These are phyloP conservation scores for Thinocorus orbignyianus DNA, from an alignment of 2,113 vertebrate genomes.

Conservation along the genomic window DNA sequence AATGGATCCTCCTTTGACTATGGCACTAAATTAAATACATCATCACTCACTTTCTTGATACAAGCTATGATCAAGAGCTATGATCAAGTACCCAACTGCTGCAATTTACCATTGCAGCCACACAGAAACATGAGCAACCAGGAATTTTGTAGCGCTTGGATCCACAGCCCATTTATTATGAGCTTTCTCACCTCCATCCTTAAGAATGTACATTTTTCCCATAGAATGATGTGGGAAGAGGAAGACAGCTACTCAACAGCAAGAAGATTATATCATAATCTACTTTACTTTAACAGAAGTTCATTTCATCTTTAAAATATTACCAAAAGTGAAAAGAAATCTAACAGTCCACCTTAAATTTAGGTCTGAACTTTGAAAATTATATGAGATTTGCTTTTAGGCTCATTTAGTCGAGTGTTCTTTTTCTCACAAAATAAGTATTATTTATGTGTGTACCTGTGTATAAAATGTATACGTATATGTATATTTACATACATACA, in stretches of 20 bases:
- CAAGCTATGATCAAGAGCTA: background rate
- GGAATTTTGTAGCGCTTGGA: background rate
- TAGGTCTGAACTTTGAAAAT: background rate
- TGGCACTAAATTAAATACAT: background rate
- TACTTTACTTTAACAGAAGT: background rate
- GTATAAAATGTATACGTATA: background rate
- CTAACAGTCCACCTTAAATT: background rate
- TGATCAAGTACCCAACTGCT: background rate
- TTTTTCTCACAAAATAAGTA: background rate
- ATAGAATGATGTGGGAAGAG: background rate
- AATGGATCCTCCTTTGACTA: background rate
- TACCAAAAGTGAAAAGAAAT: background rate
- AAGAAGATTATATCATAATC: background rate
- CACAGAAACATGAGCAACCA: background rate
- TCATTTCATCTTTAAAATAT: background rate
- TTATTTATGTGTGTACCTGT: accelerated
- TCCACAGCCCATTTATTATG: background rate
- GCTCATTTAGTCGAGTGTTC: accelerated
- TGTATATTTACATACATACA: no score
- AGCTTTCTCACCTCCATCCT: background rate
- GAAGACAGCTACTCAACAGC: background rate
- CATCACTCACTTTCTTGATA: background rate
- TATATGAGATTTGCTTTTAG: background rate
- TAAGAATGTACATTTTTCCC: background rate
- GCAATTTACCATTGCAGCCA: background rate